phyloP scores from a whole-genome alignment of 2,113 vertebrate genomes.

The Mixornis gularis region DNA sequence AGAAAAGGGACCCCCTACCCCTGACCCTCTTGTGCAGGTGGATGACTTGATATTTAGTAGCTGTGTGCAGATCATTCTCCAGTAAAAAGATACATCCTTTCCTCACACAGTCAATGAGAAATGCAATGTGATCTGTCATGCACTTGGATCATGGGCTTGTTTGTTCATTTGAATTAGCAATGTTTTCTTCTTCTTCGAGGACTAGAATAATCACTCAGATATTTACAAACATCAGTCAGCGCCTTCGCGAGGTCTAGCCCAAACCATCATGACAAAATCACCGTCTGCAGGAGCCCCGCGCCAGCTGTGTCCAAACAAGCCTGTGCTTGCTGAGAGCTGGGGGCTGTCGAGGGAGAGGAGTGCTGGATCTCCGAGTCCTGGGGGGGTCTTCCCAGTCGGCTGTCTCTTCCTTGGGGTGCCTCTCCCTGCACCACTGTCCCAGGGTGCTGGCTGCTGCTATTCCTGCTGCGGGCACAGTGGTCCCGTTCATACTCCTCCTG shows the following conservation, averaged over 20 bases:
- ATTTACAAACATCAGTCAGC: slow-evolving; percentile 77
- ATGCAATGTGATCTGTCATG: slow-evolving; percentile 74
- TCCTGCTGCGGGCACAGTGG: slow-evolving; percentile 79
- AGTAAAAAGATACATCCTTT: slow-evolving; percentile 56
- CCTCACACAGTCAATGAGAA: slow-evolving; percentile 67
- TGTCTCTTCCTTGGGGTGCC: slow-evolving; percentile 58
- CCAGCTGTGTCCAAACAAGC: slow-evolving; percentile 73
- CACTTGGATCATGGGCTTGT: slow-evolving; percentile 64
- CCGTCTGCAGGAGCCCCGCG: slow-evolving; percentile 73
- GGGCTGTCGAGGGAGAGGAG: slow-evolving; percentile 32
- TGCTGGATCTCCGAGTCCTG: slow-evolving; percentile 66
- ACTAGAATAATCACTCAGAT: slow-evolving; percentile 70
- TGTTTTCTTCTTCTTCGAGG: slow-evolving; percentile 65
- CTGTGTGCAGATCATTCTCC: slow-evolving; percentile 64
- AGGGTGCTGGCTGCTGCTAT: slow-evolving; percentile 14
- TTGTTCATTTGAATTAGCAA: slow-evolving; percentile 59
- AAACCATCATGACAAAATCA: slow-evolving; percentile 80
- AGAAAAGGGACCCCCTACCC: slow-evolving; percentile 27
- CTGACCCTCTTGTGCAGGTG: neutral
- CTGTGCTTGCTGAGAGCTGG: slow-evolving; percentile 35
- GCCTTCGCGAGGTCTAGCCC: slow-evolving; percentile 43
- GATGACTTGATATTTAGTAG: slow-evolving; percentile 59
- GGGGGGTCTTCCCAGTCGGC: slow-evolving; percentile 63
- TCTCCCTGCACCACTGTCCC: slow-evolving; percentile 30
- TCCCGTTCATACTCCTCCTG: slow-evolving; percentile 97